Conservation (phyloP, 2,888 invertebrate genomes). For the Catocala sponsa region DNA sequence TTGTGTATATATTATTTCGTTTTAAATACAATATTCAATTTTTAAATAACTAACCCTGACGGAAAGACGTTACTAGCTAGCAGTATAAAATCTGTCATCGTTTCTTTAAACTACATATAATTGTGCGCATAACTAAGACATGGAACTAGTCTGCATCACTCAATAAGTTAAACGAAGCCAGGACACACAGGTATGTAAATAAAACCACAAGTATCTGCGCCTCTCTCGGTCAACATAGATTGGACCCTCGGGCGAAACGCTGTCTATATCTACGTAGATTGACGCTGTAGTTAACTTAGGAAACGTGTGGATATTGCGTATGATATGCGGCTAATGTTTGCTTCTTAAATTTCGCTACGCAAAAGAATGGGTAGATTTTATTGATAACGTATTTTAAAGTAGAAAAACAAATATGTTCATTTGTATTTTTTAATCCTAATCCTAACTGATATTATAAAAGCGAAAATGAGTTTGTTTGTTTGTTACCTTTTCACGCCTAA, state of each 20-base stretch:
- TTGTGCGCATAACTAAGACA: slow-evolving; percentile 12
- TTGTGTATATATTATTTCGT: too few relatives aligned
- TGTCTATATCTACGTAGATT: slow-evolving; percentile 10
- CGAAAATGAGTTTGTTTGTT: too few relatives aligned
- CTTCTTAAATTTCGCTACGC: not conserved
- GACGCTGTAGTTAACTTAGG: slow-evolving; percentile 11
- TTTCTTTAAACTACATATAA: slow-evolving; percentile 1
- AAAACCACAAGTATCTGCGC: slow-evolving; percentile 25
- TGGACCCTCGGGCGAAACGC: slow-evolving; percentile 34
- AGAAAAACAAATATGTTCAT: too few relatives aligned
- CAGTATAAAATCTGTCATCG: not conserved
- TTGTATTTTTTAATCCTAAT: too few relatives aligned
- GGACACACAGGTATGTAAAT: slow-evolving; percentile 35
- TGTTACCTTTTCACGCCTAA: too few relatives aligned
- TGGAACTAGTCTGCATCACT: slow-evolving; percentile 12
- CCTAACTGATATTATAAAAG: too few relatives aligned
- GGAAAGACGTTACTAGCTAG: too few relatives aligned
- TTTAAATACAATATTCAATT: too few relatives aligned
- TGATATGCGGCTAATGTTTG: slow-evolving; percentile 9
- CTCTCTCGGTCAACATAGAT: slow-evolving; percentile 25
- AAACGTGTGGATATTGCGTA: not conserved
- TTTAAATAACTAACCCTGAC: too few relatives aligned
- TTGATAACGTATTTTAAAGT: too few relatives aligned
- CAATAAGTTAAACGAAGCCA: slow-evolving; percentile 11
- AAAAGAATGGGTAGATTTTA: too few relatives aligned